These are phyloP conservation scores for Drosophila parvula DNA, from an alignment of 1,140 invertebrate species.

Conservation along the genomic window DNA sequence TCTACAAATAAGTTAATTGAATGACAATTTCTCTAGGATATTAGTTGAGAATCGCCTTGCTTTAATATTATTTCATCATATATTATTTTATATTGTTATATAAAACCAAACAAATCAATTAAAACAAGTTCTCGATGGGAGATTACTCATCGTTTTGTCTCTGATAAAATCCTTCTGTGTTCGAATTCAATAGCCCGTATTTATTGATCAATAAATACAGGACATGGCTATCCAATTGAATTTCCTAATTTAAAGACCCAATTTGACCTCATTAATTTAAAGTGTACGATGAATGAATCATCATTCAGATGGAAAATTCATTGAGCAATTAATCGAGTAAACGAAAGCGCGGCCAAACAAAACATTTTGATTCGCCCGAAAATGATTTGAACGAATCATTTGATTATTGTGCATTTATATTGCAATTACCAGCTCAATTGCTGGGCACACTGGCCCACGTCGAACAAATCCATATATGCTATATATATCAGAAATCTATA, in stretches of 20 bases:
- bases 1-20: neutral
- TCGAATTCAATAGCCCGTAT: neutral
- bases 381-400: conserved; percentile 52
- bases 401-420: conserved; percentile 55
- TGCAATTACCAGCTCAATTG: conserved; percentile 53
- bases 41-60: neutral
- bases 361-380: conserved; percentile 47
- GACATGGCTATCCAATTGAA: conserved; percentile 7
- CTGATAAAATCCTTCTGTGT: neutral
- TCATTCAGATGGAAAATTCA: conserved; percentile 43
- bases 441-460: conserved; percentile 2
- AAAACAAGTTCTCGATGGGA: too few relatives aligned
- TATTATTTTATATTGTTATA: neutral
- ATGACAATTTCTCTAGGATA: neutral
- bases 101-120: neutral
- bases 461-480: neutral
- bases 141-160: neutral
- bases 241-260: conserved; percentile 19
- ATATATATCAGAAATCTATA: conserved; percentile 29
- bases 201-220: conserved; percentile 9
- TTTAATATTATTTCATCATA: neutral
- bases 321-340: conserved; percentile 51
- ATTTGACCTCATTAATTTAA: conserved; percentile 25
- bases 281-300: conserved; percentile 22
- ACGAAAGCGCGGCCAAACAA: conserved; percentile 28